Evolutionary conservation across 2,888 invertebrate species (phyloP).

Genomic region (Cryptocephalus primarius): DNA sequence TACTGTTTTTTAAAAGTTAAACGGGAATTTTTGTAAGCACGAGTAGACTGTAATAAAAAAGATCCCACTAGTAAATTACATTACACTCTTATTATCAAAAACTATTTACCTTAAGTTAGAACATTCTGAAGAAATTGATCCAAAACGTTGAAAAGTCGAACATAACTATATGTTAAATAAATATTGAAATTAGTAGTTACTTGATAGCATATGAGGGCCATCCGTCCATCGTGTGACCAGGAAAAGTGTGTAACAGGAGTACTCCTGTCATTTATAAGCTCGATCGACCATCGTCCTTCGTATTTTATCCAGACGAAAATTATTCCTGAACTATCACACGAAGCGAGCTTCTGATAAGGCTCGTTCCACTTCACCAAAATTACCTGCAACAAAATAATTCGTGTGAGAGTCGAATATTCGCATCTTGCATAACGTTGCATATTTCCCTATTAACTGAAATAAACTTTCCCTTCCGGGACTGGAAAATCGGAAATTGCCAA

Average conservation of each 20-base stretch:
- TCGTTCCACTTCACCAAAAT: conserved; percentile 97
- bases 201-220: conserved; percentile 97
- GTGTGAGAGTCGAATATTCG: background rate
- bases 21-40: too few relatives aligned
- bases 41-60: too few relatives aligned
- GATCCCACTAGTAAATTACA: too few relatives aligned
- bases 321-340: conserved; percentile 94
- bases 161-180: too few relatives aligned
- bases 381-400: conserved; percentile 47
- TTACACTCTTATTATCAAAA: too few relatives aligned
- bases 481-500: too few relatives aligned
- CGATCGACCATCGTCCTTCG: conserved; percentile 98
- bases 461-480: too few relatives aligned
- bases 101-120: too few relatives aligned
- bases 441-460: too few relatives aligned
- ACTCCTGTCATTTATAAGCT: conserved; percentile 95
- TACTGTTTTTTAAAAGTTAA: too few relatives aligned
- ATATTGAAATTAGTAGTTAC: conserved; percentile 36
- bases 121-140: too few relatives aligned
- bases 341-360: conserved; percentile 94
- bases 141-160: too few relatives aligned
- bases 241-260: conserved; percentile 96
- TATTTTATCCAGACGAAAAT: conserved; percentile 99
- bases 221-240: conserved; percentile 97
- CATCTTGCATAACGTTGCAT: background rate